Base-by-base conservation (phyloP, 1,140 invertebrate genomes). In the Wiebesia pumilae region DNA sequence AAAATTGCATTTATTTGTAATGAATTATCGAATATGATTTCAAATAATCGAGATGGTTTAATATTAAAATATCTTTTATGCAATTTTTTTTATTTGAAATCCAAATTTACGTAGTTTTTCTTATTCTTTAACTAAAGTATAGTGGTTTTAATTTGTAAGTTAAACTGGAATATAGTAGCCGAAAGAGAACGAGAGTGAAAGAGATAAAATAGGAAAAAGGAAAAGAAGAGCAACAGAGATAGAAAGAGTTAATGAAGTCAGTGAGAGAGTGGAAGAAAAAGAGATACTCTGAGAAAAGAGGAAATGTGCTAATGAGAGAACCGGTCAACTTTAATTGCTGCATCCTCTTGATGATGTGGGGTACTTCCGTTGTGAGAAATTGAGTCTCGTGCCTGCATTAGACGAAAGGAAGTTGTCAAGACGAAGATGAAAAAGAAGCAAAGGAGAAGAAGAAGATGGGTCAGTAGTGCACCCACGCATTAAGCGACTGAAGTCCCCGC, bases 271-370 rank as follows among this genome's bases (percentile, higher is more conserved):
- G 9, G 14, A 19, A 54, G 19, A 10, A 54, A 2, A 16, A 54
- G 19, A 54, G 19, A 54, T 2, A 54, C 7, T 54, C 51, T 54
- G 10, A 54, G 71, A 90, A 91, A 92, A 93, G 91, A 93, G 91
- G 90, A 93, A 93, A 92, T 89, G 91, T 90, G 89, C 91, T 93
- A 93, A 93, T 90, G 90, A 93, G 90, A 87, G 51, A 80, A 89
- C 89, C 90, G 92, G 91, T 92, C 93, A 91, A 86, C 90, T 91
- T 91, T 93, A 93, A 93, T 93, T 93, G 92, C 92, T 89, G 91
- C 93, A 93, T 93, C 92, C 93, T 93, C 90, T 89, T 89, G 88
- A 90, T 90, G 90, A 89, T 89, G 89, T 88, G 89, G 89, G 88
- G 87, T 86, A 90, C 91, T 93, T 93, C 92, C 92, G 91, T 91